Evolutionary conservation across 2,797 vertebrate genomes (phyloP).

Genomic region (Pseudomugil gertrudae): DNA sequence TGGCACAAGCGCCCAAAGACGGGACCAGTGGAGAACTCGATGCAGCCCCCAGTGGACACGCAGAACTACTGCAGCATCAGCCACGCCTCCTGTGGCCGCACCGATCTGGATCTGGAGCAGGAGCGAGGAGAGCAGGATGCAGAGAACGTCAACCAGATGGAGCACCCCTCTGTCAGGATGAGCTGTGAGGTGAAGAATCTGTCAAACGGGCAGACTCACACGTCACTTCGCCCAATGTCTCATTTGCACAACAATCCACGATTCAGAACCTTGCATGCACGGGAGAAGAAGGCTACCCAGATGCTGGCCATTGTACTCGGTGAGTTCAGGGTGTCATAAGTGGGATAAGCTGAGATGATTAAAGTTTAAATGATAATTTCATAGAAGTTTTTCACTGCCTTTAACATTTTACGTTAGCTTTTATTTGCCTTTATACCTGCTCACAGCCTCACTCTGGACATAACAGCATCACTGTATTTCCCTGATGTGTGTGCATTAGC

Average conservation of each 20-base stretch:
- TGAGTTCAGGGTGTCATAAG: slow-evolving; percentile 75
- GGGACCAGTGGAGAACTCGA: slow-evolving; percentile 76
- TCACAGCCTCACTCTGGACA: slow-evolving; percentile 6
- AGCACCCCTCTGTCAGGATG: slow-evolving; percentile 64
- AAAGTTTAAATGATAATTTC: no score
- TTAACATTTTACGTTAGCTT: slow-evolving; percentile 14
- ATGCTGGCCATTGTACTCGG: slow-evolving; percentile 94
- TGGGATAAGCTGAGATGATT: slow-evolving; percentile 15
- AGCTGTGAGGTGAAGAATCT: slow-evolving; percentile 87
- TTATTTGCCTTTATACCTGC: slow-evolving; percentile 5
- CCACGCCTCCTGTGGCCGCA: slow-evolving; percentile 83
- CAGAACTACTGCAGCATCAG: slow-evolving; percentile 91
- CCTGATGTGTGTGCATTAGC: slow-evolving; percentile 8
- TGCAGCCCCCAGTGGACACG: slow-evolving; percentile 80
- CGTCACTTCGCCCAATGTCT: slow-evolving; percentile 76
- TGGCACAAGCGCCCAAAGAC: slow-evolving; percentile 82
- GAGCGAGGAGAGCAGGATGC: slow-evolving; percentile 54
- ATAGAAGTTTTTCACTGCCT: not conserved
- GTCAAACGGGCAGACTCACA: slow-evolving; percentile 85
- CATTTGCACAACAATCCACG: slow-evolving; percentile 62
- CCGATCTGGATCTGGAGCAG: slow-evolving; percentile 69
- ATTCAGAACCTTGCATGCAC: slow-evolving; percentile 86
- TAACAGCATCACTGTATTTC: slow-evolving; percentile 11
- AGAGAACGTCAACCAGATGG: slow-evolving; percentile 37
- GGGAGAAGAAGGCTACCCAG: slow-evolving; percentile 94